These are phyloP conservation scores for Chironex yamaguchii DNA, from an alignment of 30 jellyfish, hydroid and myxozoan genomes.

Conservation along the genomic window DNA sequence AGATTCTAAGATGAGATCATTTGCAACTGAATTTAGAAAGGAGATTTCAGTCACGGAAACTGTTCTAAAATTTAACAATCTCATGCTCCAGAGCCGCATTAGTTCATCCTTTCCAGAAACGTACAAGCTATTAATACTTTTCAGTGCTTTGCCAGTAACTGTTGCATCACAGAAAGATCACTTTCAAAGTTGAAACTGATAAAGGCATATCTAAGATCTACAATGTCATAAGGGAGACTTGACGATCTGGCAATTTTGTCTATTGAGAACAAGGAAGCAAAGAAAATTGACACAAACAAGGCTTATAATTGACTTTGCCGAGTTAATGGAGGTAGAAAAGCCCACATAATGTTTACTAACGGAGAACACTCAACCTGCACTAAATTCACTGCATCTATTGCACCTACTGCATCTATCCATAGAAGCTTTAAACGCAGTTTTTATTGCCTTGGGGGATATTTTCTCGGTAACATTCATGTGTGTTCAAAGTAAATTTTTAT, in stretches of 20 bases:
- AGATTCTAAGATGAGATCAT: constrained; percentile 27
- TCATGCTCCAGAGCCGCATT: constrained; percentile 48
- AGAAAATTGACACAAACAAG: constrained; percentile 27
- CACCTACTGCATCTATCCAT: too few species aligned
- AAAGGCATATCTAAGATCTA: constrained; percentile 29
- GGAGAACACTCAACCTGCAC: too few species aligned
- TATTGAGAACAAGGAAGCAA: constrained; percentile 47
- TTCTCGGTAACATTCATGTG: too few species aligned
- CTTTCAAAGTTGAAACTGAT: constrained; percentile 22
- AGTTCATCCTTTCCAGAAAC: constrained; percentile 41
- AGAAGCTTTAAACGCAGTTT: too few species aligned
- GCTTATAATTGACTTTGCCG: too few species aligned
- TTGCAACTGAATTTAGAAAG: constrained; percentile 26
- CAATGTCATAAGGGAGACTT: constrained; percentile 31
- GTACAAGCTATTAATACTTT: constrained; percentile 23
- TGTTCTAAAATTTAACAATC: not conserved
- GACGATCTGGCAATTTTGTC: constrained; percentile 23
- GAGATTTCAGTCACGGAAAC: not conserved
- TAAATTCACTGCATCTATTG: too few species aligned
- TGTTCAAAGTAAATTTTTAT: too few species aligned
- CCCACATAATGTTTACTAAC: too few species aligned
- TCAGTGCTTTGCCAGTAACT: constrained; percentile 43
- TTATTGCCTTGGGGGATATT: too few species aligned
- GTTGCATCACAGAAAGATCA: constrained; percentile 51
- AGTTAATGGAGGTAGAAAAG: too few species aligned